Percentiles rank a stretch among this genome's conserved stretches.
phyloP scores from a whole-genome alignment of 2,888 invertebrate genomes.

The Drosophila multiciliata region DNA sequence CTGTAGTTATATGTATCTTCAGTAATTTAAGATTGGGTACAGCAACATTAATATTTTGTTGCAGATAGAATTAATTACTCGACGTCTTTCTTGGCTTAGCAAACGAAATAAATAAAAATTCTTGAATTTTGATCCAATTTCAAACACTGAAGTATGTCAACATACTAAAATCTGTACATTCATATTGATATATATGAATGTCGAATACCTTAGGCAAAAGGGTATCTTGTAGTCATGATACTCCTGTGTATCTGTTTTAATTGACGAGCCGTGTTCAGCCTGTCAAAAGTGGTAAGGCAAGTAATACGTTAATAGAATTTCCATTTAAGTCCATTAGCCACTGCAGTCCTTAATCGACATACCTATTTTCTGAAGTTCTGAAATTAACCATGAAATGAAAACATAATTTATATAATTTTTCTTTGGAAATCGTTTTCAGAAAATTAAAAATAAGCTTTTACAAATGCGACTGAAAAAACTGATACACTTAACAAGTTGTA shows the following conservation, averaged over 20 bases:
- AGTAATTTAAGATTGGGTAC: background rate
- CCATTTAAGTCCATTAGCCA: conserved; percentile 75
- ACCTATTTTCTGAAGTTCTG: background rate
- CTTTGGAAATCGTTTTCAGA: background rate
- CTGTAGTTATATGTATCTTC: background rate
- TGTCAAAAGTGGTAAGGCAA: conserved; percentile 44
- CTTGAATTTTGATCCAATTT: background rate
- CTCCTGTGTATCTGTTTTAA: conserved; percentile 40
- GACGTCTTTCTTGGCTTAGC: background rate
- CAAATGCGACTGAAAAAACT: background rate
- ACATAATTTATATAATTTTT: background rate
- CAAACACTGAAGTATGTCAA: background rate
- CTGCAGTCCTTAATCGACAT: conserved; percentile 4
- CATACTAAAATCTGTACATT: background rate
- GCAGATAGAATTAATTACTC: background rate
- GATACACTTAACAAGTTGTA: conserved; percentile 31
- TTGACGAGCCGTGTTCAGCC: conserved; percentile 60
- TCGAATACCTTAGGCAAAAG: background rate
- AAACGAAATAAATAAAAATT: background rate
- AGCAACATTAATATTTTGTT: background rate
- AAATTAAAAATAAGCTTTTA: background rate
- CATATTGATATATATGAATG: background rate
- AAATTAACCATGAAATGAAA: conserved; percentile 2
- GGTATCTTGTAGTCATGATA: conserved; percentile 2
- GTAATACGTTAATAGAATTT: conserved; percentile 69